Conservation (phyloP, 2,797 vertebrate species). For the Gorsachius magnificus region DNA sequence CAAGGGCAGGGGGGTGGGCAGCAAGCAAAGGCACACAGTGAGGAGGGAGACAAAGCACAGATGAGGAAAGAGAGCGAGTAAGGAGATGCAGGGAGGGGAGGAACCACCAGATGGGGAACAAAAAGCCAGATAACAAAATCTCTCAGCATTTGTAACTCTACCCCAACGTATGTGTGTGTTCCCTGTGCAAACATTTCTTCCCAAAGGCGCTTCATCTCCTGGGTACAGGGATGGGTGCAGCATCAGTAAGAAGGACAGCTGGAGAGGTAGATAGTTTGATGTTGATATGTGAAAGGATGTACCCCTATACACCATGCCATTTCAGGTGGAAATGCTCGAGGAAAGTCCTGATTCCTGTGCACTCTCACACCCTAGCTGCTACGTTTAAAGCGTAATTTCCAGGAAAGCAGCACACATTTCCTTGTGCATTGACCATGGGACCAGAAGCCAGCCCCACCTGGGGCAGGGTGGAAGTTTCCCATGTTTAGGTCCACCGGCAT, state of each 20-base stretch:
- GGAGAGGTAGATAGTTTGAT: neutral
- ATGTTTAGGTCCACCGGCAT: neutral
- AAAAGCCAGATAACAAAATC: neutral
- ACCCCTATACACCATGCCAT: neutral
- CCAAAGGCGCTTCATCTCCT: neutral
- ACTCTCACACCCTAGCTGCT: neutral
- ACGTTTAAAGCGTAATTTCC: neutral
- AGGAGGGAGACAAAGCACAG: slow-evolving; percentile 9
- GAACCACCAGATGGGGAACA: neutral
- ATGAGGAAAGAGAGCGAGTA: slow-evolving; percentile 12
- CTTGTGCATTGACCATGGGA: neutral
- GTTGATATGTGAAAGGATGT: neutral
- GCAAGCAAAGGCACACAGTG: neutral
- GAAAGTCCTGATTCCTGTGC: neutral
- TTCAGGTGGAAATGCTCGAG: neutral
- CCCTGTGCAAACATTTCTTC: neutral
- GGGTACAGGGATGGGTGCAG: neutral
- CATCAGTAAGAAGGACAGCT: neutral
- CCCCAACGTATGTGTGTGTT: neutral
- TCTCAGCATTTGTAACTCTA: neutral
- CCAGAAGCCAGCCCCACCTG: neutral
- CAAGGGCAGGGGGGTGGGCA: neutral
- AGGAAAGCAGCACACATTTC: neutral
- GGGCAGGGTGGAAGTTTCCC: neutral
- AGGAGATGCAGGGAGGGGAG: neutral